Evolutionary conservation across 2,797 vertebrate species (phyloP).

Genomic region (Molothrus aeneus): DNA sequence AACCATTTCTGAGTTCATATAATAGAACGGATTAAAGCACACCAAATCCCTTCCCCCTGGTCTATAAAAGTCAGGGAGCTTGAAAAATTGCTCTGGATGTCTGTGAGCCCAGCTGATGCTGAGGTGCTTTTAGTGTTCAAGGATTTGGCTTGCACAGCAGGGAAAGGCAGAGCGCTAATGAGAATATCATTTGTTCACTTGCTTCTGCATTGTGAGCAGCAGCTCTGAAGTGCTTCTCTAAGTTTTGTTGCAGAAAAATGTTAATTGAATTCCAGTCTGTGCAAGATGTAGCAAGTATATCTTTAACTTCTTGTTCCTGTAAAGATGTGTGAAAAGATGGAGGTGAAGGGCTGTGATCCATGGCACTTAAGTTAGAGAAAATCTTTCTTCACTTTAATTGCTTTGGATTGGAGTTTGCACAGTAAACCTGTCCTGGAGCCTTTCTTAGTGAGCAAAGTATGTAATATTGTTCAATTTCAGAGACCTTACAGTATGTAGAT

Average conservation of each 20-base stretch:
- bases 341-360: not conserved
- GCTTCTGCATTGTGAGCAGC: conserved; percentile 50
- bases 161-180: conserved; percentile 51
- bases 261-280: conserved; percentile 51
- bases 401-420: not conserved
- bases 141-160: conserved; percentile 60
- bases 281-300: not conserved
- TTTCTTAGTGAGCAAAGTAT: not conserved
- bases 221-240: conserved; percentile 46
- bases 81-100: conserved; percentile 54
- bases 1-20: conserved; percentile 50
- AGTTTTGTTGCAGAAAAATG: conserved; percentile 49
- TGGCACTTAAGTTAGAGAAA: not conserved
- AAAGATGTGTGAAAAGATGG: conserved; percentile 2
- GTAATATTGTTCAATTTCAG: not conserved
- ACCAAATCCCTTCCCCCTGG: conserved; percentile 46
- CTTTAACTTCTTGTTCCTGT: conserved; percentile 34
- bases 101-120: conserved; percentile 58
- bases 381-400: conserved; percentile 29
- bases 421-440: not conserved
- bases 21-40: conserved; percentile 57
- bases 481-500: not conserved
- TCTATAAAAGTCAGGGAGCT: conserved; percentile 66
- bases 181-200: conserved; percentile 52
- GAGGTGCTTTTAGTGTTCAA: conserved; percentile 56